Conservation (phyloP, 2,113 vertebrate species). For the Ranitomeya imitator region DNA sequence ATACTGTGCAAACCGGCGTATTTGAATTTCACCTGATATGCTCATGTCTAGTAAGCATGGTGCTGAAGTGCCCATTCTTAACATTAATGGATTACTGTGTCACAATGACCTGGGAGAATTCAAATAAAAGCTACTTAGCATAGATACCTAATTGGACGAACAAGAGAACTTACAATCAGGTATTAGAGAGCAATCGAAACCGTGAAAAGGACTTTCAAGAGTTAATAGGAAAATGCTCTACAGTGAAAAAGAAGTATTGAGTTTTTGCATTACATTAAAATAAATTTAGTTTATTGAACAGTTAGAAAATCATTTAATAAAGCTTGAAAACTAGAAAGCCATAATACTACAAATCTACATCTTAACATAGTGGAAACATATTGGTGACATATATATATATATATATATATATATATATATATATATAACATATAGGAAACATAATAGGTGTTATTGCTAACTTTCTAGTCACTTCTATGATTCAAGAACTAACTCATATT, state of each 20-base stretch:
- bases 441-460: not conserved
- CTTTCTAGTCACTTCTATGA: conserved; percentile 17
- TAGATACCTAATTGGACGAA: not conserved
- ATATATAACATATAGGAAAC: not conserved
- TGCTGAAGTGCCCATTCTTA: no score
- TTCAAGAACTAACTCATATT: not conserved
- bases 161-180: not conserved
- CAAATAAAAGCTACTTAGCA: no score
- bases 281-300: not conserved
- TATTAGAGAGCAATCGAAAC: not conserved
- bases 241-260: not conserved
- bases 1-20: no score
- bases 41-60: no score
- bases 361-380: not conserved
- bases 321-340: not conserved
- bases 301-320: not conserved
- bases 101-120: no score
- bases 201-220: not conserved
- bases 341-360: not conserved
- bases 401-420: no score
- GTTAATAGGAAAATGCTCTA: not conserved
- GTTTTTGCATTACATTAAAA: not conserved
- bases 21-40: no score
- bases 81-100: no score
- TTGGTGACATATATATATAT: no score